Percentiles rank a stretch among this genome's conserved stretches.
These are phyloP conservation scores for Ips typographus DNA, from an alignment of 1,140 invertebrate genomes.

Conservation along the genomic window DNA sequence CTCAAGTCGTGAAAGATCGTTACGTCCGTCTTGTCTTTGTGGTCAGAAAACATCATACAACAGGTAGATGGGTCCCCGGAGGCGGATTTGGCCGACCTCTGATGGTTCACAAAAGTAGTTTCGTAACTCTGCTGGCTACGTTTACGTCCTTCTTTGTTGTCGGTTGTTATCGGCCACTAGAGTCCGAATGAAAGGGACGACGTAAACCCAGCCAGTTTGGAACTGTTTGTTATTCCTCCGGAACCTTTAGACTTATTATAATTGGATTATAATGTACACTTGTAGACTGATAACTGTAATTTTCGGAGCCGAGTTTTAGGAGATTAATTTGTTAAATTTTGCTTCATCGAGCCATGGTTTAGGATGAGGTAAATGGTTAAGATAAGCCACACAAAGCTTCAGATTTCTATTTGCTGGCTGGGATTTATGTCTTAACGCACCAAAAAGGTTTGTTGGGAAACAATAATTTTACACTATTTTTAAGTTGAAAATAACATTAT, in stretches of 20 bases:
- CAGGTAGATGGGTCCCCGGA: conserved; percentile 23
- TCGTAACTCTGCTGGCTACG: conserved; percentile 12
- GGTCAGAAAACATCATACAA: conserved; percentile 15
- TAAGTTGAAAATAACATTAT: too few species aligned
- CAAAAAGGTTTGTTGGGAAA: too few species aligned
- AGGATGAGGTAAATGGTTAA: too few species aligned
- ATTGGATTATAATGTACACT: conserved; percentile 20
- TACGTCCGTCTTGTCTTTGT: conserved; percentile 18
- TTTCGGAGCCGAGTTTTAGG: conserved; percentile 7
- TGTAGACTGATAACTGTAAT: conserved; percentile 17
- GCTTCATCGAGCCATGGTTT: neutral
- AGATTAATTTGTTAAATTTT: conserved; percentile 16
- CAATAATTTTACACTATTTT: too few species aligned
- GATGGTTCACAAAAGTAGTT: conserved; percentile 13
- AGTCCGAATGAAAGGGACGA: neutral
- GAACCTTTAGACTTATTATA: neutral
- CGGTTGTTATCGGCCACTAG: neutral
- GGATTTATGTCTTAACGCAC: too few species aligned
- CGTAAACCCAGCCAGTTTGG: neutral
- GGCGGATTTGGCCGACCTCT: conserved; percentile 16
- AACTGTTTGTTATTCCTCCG: conserved; percentile 13
- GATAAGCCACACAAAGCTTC: too few species aligned
- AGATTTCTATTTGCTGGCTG: too few species aligned
- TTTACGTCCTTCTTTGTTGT: conserved; percentile 10
- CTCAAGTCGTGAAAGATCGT: conserved; percentile 14